Base-by-base conservation (phyloP, 2,113 vertebrate genomes). In the Leptobrachium ailaonicum region DNA sequence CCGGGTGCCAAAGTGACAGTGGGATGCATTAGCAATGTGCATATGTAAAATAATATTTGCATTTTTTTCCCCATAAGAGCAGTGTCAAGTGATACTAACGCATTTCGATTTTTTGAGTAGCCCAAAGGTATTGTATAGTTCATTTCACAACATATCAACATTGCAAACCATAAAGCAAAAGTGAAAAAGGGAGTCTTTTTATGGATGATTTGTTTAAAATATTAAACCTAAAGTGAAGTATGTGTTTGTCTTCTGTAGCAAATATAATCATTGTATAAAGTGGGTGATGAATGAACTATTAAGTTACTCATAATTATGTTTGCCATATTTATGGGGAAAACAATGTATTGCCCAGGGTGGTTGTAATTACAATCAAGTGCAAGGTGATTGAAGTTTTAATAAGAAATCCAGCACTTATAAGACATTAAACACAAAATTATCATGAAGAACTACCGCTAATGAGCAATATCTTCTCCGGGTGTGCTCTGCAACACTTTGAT, bases 361-460 rank as follows among this genome's bases (percentile, higher is more conserved):
- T 86, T 87, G 88, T 90, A 89, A 91, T 92, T 91, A 89, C 77
- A 87, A 88, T 85, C 73, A 87, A 86, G 42, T 75, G 56, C 41
- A 76, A 12, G 40, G 13, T 80, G 82, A 89, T 77, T 85, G 83
- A 91, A 77, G 73, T 84, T 90, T 88, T 88, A 90, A 89, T 85
- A 86, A 83, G 80, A 85, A 87, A 82, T 2, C 63, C 41, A 82
- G 45, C 76, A 85, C 47, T 88, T 81, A 88, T 86, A 89, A 82
- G 77, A 85, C 45, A 87, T 85, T 83, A 82, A 86, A 86, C 85
- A 84, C 14, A 84, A 75, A 88, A 87, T 45, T 83, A 77, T 83
- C 82, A 74, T 82, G 47, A 75, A 82, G 82, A 75, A 43, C 20
- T 9, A 71, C 72, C 20, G 53, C 41, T 83, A 86, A 80, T 85